A percentile compares a stretch with the other conserved stretches of the same genome.
Conservation (phyloP, 2,888 invertebrate genomes). For the Cataglyphis altisquamis region DNA sequence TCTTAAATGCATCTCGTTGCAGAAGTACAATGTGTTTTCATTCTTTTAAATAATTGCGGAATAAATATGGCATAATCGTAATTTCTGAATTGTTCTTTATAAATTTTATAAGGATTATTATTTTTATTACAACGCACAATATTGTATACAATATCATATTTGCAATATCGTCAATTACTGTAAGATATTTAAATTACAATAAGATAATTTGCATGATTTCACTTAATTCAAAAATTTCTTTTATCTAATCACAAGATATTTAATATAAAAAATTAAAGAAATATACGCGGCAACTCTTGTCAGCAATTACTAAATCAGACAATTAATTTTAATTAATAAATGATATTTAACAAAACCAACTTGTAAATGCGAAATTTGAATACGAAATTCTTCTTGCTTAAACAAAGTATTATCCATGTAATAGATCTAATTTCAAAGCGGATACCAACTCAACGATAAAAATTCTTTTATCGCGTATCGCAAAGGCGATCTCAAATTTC, state of each 20-base stretch:
- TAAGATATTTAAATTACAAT: background rate
- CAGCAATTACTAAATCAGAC: background rate
- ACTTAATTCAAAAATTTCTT: background rate
- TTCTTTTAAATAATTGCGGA: background rate
- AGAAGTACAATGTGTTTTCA: background rate
- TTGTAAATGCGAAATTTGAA: background rate
- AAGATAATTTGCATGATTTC: background rate
- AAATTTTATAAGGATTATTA: background rate
- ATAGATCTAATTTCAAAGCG: conserved; percentile 1
- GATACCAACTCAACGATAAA: background rate
- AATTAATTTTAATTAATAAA: background rate
- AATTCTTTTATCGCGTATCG: background rate
- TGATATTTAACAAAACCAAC: background rate
- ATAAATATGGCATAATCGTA: background rate
- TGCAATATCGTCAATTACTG: background rate
- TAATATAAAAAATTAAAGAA: background rate
- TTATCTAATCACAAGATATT: background rate
- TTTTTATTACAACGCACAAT: background rate
- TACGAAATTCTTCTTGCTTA: background rate
- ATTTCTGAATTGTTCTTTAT: background rate
- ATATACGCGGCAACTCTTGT: background rate
- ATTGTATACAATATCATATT: background rate
- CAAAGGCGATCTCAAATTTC: background rate
- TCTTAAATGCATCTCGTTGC: conserved; percentile 31
- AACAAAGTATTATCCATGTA: background rate